Evolutionary conservation across 2,797 vertebrate species (phyloP).

Genomic region (Onychomys arenicola): DNA sequence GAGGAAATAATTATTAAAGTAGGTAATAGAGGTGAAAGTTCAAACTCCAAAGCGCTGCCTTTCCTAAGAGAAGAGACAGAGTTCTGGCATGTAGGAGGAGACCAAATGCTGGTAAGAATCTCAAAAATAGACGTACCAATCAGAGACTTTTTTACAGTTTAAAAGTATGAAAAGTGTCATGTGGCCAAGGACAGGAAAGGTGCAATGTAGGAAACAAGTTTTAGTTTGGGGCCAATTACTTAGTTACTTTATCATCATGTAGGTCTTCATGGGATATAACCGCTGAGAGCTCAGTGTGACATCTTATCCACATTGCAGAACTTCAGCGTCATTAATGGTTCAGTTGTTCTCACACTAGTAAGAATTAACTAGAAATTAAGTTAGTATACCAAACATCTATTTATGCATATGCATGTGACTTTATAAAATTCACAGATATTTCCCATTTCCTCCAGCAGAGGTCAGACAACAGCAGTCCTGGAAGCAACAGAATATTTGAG

Average conservation of each 20-base stretch:
- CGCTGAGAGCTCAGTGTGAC: background rate
- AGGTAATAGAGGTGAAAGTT: background rate
- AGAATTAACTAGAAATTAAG: conserved; percentile 41
- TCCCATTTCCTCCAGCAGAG: conserved; percentile 75
- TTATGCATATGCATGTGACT: background rate
- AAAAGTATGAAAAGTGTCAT: conserved; percentile 53
- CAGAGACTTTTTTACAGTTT: conserved; percentile 1
- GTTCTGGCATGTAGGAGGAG: conserved; percentile 5
- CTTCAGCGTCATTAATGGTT: background rate
- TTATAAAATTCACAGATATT: conserved; percentile 53
- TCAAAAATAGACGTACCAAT: background rate
- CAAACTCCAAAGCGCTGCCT: background rate
- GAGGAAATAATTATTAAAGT: conserved; percentile 8
- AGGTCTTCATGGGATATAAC: background rate
- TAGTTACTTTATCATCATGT: background rate
- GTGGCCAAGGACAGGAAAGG: background rate
- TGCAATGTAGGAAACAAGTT: background rate
- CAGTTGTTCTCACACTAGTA: background rate
- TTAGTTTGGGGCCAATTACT: conserved; percentile 22
- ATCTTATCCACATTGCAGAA: background rate
- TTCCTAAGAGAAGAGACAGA: background rate
- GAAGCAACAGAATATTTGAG: conserved; percentile 41
- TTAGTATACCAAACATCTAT: conserved; percentile 14
- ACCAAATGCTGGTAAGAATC: background rate
- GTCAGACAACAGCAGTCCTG: conserved; percentile 71